Evolutionary conservation across 1,140 invertebrate species (phyloP).

Genomic region (Drosophila mayri): DNA sequence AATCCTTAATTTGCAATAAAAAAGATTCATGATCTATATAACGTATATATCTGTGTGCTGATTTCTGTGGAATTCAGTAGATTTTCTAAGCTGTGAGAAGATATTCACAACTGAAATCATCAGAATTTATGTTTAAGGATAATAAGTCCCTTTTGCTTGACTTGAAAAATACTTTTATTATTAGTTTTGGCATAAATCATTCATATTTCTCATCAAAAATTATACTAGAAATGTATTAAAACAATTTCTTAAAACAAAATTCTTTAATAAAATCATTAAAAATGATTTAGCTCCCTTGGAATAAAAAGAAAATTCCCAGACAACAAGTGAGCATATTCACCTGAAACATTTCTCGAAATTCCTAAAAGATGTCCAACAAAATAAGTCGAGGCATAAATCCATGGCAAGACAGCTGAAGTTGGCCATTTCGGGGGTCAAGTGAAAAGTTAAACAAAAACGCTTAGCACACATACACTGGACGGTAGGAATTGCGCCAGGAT

Average conservation of each 20-base stretch:
- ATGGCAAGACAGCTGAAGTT: constrained; percentile 34
- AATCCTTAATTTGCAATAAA: constrained; percentile 55
- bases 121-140: background rate
- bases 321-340: background rate
- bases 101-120: background rate
- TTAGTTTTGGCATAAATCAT: background rate
- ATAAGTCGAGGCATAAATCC: constrained; percentile 25
- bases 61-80: background rate
- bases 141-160: fast-evolving
- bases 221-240: background rate
- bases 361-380: background rate
- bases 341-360: constrained; percentile 3
- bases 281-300: background rate
- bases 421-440: constrained; percentile 61
- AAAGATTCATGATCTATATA: constrained; percentile 38
- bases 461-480: constrained; percentile 35
- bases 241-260: background rate
- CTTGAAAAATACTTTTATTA: background rate
- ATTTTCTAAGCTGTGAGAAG: background rate
- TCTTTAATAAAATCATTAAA: background rate
- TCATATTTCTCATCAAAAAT: no score
- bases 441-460: constrained; percentile 72
- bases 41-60: constrained; percentile 7
- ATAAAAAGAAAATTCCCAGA: background rate
- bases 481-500: constrained; percentile 33